Conservation (phyloP, 2,888 invertebrate genomes). For the Diloba caeruleocephala region DNA sequence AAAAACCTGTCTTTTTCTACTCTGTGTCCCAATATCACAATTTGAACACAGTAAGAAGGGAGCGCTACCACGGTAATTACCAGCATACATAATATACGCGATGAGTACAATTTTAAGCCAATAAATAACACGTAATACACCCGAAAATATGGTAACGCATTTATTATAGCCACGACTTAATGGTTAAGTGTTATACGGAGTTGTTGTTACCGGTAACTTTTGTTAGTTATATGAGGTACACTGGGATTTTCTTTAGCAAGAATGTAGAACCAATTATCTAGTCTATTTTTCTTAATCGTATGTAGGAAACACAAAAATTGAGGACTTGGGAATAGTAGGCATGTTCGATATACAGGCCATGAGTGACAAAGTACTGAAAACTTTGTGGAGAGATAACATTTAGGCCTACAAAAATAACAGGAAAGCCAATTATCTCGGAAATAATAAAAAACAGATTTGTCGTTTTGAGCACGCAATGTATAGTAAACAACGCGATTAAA, state of each 20-base stretch:
- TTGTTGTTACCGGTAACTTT: constrained; percentile 36
- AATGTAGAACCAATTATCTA: no score
- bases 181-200: constrained; percentile 55
- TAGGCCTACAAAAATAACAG: no score
- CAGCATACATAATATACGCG: constrained; percentile 84
- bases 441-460: no score
- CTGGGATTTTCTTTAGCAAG: neutral
- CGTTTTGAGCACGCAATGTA: no score
- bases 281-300: no score
- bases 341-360: no score
- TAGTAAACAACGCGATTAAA: no score
- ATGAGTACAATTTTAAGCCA: constrained; percentile 87
- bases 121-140: constrained; percentile 84
- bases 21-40: constrained; percentile 36
- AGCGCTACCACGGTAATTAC: constrained; percentile 75
- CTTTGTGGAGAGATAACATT: no score
- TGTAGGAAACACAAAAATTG: no score
- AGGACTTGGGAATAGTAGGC: no score
- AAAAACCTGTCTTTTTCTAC: neutral
- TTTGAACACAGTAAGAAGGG: constrained; percentile 57
- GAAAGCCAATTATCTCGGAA: no score
- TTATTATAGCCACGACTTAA: constrained; percentile 73
- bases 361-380: no score
- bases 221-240: constrained; percentile 9
- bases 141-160: constrained; percentile 84